Evolutionary conservation across 2,113 vertebrate genomes (phyloP).

Genomic region (Lathamus discolor): DNA sequence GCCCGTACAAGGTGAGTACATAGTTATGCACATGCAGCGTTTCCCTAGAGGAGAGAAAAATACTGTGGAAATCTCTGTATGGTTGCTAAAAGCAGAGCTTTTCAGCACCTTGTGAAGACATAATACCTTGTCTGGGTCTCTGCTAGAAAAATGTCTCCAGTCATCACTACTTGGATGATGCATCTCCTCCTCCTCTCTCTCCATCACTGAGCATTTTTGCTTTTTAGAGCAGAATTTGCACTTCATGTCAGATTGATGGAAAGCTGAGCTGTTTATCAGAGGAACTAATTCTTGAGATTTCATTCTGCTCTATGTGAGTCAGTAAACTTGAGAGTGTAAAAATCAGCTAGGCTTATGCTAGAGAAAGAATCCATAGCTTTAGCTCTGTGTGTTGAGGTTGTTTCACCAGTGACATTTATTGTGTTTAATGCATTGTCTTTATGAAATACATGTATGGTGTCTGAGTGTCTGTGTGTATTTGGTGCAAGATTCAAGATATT

Average conservation of each 20-base stretch:
- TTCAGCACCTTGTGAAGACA: background rate
- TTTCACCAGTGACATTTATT: background rate
- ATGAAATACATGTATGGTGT: accelerated
- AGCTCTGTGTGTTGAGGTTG: background rate
- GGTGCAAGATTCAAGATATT: background rate
- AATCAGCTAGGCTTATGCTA: background rate
- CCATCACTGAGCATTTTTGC: background rate
- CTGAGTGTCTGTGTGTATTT: background rate
- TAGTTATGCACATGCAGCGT: background rate
- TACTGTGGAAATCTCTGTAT: background rate
- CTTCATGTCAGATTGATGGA: slow-evolving; percentile 16
- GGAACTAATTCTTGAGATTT: background rate
- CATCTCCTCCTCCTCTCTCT: background rate
- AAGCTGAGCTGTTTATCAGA: slow-evolving; percentile 23
- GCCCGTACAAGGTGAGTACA: background rate
- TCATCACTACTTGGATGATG: background rate
- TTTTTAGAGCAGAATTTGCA: background rate
- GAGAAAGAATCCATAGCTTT: background rate
- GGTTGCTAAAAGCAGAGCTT: background rate
- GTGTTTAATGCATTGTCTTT: background rate
- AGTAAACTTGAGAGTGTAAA: background rate
- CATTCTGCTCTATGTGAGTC: background rate
- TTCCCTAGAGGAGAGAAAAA: background rate
- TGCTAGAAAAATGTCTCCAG: background rate
- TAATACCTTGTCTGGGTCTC: background rate